phyloP scores from a whole-genome alignment of 2,888 invertebrate species.

The Caenorhabditis doughertyi region DNA sequence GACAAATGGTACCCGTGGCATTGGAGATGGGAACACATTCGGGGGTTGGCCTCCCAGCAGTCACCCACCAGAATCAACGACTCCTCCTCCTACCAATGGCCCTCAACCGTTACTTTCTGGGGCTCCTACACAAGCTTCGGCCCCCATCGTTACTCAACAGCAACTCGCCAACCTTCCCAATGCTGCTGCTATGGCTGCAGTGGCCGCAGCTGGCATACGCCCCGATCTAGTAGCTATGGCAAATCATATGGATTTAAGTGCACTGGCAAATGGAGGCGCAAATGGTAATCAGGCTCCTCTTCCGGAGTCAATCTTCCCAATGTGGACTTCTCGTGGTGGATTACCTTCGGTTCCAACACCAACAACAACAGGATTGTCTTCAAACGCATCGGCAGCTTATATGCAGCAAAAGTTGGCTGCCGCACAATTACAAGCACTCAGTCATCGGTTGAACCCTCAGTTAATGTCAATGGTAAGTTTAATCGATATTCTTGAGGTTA shows the following conservation, averaged over 20 bases:
- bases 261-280: constrained; percentile 32
- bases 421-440: constrained; percentile 31
- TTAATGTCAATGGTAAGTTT: constrained; percentile 45
- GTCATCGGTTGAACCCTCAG: constrained; percentile 38
- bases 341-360: constrained; percentile 13
- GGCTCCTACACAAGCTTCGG: constrained; percentile 50
- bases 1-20: constrained; percentile 27
- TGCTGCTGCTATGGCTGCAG: constrained; percentile 36
- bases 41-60: constrained; percentile 74
- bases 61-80: constrained; percentile 72
- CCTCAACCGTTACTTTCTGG: constrained; percentile 21
- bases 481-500: neutral
- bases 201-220: constrained; percentile 40
- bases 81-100: constrained; percentile 44
- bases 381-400: constrained; percentile 42
- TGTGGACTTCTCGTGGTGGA: constrained; percentile 25
- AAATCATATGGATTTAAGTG: constrained; percentile 38
- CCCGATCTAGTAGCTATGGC: constrained; percentile 55
- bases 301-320: constrained; percentile 25
- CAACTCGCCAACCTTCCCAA: constrained; percentile 49
- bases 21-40: constrained; percentile 34
- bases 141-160: constrained; percentile 28
- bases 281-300: constrained; percentile 3
- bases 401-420: constrained; percentile 48
- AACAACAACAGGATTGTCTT: constrained; percentile 41